Evolutionary conservation across 2,113 vertebrate species (phyloP), one percentile per base, ranked within the genome.

Genomic region (Scomber scombrus): DNA sequence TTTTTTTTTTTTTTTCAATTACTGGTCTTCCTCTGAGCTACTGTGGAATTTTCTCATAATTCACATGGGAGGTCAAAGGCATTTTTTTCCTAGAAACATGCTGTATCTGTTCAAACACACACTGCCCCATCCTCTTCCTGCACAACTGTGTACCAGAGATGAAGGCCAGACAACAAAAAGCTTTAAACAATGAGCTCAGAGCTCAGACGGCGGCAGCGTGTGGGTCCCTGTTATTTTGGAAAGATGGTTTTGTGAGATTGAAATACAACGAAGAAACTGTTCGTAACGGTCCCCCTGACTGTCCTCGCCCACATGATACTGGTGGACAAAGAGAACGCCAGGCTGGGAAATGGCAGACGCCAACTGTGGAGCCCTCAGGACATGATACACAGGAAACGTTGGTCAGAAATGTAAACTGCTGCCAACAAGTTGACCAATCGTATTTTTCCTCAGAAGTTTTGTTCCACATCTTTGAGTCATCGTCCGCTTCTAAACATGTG

Each of bases 51-150:
- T 86, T 82, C 82, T 80, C 73, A 81, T 66, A 55, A 80, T 71
- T 76, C 85, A 58, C 72, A 71, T 34, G 85, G 81, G 88, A 85
- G 66, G 54, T 40, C 16, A 11, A 68, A 62, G 73, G 60, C 51
- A 54, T 79, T 86, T 91, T 91, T 26, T 92, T 85, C 88, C 88
- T 87, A 86, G 81, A 87, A 85, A 70, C 62, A 1, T 21, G 52
- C 45, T 29, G 52, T 78, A 65, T 87, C 80, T 80, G 19, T 26
- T 77, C 29, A 71, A 64, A 78, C 68, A 70, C 75, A 81, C 63
- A 31, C 71, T 4, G 31, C 54, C 55, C 65, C 45, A 69, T 85
- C 82, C 69, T 77, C 64, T 64, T 91, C 82, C 81, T 88, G 80
- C 68, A 52, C 15, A 1, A 63, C 45, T 23, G 63, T 21, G 16